phyloP scores from a whole-genome alignment of 2,797 vertebrate genomes.

The Cynopterus sphinx region DNA sequence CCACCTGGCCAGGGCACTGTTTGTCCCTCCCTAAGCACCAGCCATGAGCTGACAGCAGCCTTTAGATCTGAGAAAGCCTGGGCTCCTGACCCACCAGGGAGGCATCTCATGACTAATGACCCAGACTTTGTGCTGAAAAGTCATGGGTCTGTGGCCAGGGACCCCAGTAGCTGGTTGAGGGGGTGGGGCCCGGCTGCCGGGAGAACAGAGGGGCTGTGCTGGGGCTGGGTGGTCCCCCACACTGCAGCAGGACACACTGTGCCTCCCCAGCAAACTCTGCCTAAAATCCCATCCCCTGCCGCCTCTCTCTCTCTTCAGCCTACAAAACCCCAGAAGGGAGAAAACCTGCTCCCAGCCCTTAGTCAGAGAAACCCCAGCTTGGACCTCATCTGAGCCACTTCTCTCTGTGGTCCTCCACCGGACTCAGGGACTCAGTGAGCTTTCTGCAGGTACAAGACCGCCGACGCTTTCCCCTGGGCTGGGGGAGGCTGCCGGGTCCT shows the following conservation, averaged over 20 bases:
- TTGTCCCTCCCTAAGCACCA: background rate
- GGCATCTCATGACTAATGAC: background rate
- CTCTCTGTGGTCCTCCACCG: background rate
- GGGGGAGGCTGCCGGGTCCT: background rate
- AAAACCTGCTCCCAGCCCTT: background rate
- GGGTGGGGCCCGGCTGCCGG: background rate
- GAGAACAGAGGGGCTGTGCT: background rate
- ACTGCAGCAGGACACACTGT: background rate
- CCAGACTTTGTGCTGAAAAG: background rate
- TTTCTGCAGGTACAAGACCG: background rate
- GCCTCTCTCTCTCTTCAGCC: background rate
- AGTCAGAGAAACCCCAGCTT: background rate
- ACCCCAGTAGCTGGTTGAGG: conserved; percentile 71
- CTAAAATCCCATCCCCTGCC: background rate
- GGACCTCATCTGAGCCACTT: background rate
- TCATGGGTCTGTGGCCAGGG: conserved; percentile 38
- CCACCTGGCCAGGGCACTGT: background rate
- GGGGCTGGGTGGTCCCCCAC: background rate
- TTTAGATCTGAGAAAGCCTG: background rate
- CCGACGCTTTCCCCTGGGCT: background rate
- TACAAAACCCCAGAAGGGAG: background rate
- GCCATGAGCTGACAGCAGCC: background rate
- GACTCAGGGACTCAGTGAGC: background rate
- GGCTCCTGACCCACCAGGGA: background rate
- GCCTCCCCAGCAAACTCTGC: background rate